Conservation (phyloP, 2,797 vertebrate species). For the Propithecus deckenii region DNA sequence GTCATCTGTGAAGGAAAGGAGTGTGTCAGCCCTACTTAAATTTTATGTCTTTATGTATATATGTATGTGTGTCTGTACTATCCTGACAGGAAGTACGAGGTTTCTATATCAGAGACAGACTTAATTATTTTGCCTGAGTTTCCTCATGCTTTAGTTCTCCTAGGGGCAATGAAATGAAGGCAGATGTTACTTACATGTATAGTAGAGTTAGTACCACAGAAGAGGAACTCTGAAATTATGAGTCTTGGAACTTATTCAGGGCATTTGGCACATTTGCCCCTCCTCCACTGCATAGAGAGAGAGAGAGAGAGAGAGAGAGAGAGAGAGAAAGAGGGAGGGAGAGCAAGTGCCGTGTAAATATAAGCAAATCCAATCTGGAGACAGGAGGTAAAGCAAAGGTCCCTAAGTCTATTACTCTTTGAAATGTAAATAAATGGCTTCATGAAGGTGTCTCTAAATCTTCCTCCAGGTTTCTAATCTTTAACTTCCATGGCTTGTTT, state of each 20-base stretch:
- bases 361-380: not conserved
- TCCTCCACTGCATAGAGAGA: not conserved
- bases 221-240: not conserved
- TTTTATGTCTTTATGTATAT: not conserved
- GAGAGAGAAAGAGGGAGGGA: no score
- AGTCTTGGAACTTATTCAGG: not conserved
- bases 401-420: not conserved
- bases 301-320: no score
- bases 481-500: not conserved
- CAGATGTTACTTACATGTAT: not conserved
- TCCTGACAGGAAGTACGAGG: not conserved
- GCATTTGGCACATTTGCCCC: not conserved
- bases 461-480: not conserved
- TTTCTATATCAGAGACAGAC: not conserved
- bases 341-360: not conserved
- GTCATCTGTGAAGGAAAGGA: no score
- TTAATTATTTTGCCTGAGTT: not conserved
- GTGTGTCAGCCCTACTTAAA: no score
- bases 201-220: not conserved
- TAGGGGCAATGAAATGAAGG: not conserved
- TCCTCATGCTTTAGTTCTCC: not conserved
- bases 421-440: conserved; percentile 12
- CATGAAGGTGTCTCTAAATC: not conserved
- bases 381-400: not conserved
- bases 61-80: not conserved